These are phyloP conservation scores for Merodon equestris DNA, from an alignment of 2,888 invertebrate genomes.

Conservation along the genomic window DNA sequence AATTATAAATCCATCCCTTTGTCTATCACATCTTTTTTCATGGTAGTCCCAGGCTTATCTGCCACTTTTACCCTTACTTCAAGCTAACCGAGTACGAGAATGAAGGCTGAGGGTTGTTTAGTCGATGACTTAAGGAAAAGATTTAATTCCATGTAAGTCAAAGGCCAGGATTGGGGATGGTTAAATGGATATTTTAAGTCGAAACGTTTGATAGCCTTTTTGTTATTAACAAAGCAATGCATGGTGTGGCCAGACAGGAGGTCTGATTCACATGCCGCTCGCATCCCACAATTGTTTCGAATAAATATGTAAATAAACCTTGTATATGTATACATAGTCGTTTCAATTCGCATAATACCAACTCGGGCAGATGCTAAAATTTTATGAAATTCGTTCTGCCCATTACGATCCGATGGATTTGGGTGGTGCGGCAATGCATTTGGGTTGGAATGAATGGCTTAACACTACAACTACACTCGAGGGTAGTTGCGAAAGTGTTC, in stretches of 20 bases:
- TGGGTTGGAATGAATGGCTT: background rate
- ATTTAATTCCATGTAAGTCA: constrained; percentile 39
- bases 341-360: background rate
- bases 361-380: constrained; percentile 11
- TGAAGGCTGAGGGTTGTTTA: too few species aligned
- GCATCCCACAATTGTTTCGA: constrained; percentile 42
- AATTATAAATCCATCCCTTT: constrained; percentile 40
- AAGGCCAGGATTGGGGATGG: background rate
- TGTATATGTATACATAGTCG: constrained; percentile 7
- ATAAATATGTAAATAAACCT: constrained; percentile 37
- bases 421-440: constrained; percentile 1
- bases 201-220: constrained; percentile 34
- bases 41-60: constrained; percentile 20
- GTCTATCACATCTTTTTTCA: constrained; percentile 11
- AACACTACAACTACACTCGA: too few species aligned
- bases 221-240: constrained; percentile 3
- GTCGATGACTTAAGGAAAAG: constrained; percentile 29
- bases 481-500: constrained; percentile 1
- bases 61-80: background rate
- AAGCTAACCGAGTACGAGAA: background rate
- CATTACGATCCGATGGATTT: background rate
- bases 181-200: constrained; percentile 31
- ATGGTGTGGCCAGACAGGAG: background rate
- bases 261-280: constrained; percentile 12
- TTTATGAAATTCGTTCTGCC: constrained; percentile 19